Percentiles rank a stretch among this genome's conserved stretches.
Evolutionary conservation across 2,113 vertebrate species (phyloP).

Genomic region (Oncorhynchus keta): DNA sequence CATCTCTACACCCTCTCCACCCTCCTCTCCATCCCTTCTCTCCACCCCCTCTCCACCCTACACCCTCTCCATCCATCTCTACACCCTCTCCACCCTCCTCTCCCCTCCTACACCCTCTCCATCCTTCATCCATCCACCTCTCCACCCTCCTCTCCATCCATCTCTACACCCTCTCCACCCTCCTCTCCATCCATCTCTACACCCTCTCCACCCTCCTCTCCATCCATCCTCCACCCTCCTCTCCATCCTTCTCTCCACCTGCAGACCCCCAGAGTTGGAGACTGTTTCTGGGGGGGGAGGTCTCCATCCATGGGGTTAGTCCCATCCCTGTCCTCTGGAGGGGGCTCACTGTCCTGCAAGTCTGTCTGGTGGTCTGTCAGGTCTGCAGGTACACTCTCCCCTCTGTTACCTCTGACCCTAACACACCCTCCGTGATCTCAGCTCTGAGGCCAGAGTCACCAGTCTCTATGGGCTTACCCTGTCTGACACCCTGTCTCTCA

Average conservation of each 20-base stretch:
- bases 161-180: slow-evolving; percentile 1
- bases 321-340: neutral
- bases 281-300: slow-evolving; percentile 10
- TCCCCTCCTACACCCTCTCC: no score
- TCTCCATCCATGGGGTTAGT: slow-evolving; percentile 10
- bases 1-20: slow-evolving; percentile 2
- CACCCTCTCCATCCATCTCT: slow-evolving; percentile 7
- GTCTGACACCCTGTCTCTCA: neutral
- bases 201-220: slow-evolving; percentile 1
- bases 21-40: neutral
- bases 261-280: slow-evolving; percentile 18
- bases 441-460: slow-evolving; percentile 9
- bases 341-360: neutral
- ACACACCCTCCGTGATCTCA: slow-evolving; percentile 2
- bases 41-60: slow-evolving; percentile 1
- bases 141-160: slow-evolving; percentile 8
- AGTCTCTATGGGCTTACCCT: neutral
- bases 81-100: slow-evolving; percentile 9
- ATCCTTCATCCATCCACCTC: no score
- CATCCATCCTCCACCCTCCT: neutral
- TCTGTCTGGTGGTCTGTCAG: neutral
- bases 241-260: slow-evolving; percentile 1
- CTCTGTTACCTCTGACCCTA: slow-evolving; percentile 11
- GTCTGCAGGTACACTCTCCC: neutral
- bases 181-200: slow-evolving; percentile 19